Evolutionary conservation across 2,888 invertebrate genomes (phyloP), one percentile per base, ranked within the genome.

Genomic region (Cremastinae sp.): DNA sequence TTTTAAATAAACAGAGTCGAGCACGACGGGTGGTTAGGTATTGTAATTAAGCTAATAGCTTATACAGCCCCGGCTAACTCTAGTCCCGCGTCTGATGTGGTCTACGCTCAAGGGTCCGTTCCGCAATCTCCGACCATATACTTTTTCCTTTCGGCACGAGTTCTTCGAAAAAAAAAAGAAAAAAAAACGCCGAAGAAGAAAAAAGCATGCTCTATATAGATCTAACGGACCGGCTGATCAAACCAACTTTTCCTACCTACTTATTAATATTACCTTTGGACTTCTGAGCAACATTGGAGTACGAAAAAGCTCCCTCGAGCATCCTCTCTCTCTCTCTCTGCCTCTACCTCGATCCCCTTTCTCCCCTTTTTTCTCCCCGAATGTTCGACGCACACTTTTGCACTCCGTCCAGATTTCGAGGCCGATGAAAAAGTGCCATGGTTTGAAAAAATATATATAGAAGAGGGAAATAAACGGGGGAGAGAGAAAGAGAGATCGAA

Each of bases 1-100:
- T 83, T 84, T 83, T 81, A 88, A 88, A 88, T 88, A 88, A 88
- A 86, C 87, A 86, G 85, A 87, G 86, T 87, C 86, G 86, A 83
- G 84, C 82, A 81, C 84, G 75, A 82, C 84, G 84, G 85, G 86
- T 83, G 84, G 69, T 84, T 86, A 85, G 74, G 88, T 88, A 89
- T 89, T 88, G 88, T 89, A 89, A 89, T 89, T 89, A 89, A 88
- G 88, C 89, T 89, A 89, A 89, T 87, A 89, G 89, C 89, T 85
- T n/a, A n/a, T n/a, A n/a, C n/a, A n/a, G n/a, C n/a, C n/a, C 85
- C 83, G 84, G 83, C 79, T 49, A 83, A 80, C 84, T 83, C 84
- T 79, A 81, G 84, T 78, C 80, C 78, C 80, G 81, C 86, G 68
- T 85, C 81, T 87, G 89, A 88, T 88, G 88, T 87, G 89, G 86